phyloP scores from a whole-genome alignment of 2,113 vertebrate species.

The Amblyopsis rosae region DNA sequence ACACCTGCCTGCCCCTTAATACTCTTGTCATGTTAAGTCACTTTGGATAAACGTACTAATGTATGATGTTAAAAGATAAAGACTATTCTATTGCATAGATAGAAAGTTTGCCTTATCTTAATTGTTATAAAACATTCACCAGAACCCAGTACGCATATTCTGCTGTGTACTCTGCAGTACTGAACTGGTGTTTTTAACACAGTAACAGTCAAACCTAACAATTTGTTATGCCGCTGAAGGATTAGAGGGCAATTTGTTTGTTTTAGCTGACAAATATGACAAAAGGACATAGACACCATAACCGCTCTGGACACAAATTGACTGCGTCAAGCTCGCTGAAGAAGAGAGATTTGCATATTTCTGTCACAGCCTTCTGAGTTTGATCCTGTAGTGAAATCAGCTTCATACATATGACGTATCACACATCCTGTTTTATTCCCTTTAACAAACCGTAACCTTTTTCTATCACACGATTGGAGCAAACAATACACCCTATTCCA shows the following conservation, averaged over 20 bases:
- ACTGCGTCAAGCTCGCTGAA: constrained; percentile 9
- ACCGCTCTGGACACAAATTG: constrained; percentile 17
- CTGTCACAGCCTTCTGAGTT: constrained; percentile 18
- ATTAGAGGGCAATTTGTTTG: constrained; percentile 3
- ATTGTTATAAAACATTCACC: no score
- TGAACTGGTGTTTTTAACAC: no score
- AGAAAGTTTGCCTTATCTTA: no score
- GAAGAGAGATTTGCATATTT: constrained; percentile 53
- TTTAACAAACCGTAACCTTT: background rate
- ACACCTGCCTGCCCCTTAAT: no score
- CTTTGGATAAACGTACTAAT: no score
- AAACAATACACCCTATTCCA: no score
- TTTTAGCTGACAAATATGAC: background rate
- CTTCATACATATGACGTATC: background rate
- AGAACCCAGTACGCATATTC: no score
- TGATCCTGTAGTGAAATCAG: constrained; percentile 11
- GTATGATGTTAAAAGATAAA: no score
- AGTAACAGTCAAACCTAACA: background rate
- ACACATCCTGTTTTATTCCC: background rate
- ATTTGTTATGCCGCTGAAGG: background rate
- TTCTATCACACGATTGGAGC: no score
- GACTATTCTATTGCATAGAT: no score
- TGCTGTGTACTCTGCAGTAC: no score
- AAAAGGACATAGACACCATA: background rate
- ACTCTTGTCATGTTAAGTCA: no score